Conservation (phyloP, 2,888 invertebrate genomes). For the Rhagophthalmus giganteus region DNA sequence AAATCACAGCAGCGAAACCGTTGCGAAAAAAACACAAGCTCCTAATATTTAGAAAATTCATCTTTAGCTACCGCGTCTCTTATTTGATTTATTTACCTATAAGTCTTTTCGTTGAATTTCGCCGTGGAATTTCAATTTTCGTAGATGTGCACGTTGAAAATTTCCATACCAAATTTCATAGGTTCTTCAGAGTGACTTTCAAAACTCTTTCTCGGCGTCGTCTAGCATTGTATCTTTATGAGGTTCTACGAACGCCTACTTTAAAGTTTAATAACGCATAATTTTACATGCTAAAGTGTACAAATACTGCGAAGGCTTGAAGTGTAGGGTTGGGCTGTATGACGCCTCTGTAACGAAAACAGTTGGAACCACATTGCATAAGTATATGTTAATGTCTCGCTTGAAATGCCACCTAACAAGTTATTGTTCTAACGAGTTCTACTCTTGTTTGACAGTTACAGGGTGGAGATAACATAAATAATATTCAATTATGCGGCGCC, state of each 20-base stretch:
- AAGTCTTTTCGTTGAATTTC: too few species aligned
- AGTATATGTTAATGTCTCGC: slow-evolving; percentile 20
- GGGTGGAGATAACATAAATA: slow-evolving; percentile 21
- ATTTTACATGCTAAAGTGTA: not conserved
- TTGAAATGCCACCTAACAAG: slow-evolving; percentile 27
- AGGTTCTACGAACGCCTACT: not conserved
- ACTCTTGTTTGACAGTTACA: slow-evolving; percentile 21
- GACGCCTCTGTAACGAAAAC: slow-evolving; percentile 11
- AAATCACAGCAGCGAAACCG: too few species aligned
- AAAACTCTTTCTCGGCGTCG: too few species aligned
- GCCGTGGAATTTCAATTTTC: too few species aligned
- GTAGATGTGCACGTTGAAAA: too few species aligned
- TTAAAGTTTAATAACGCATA: not conserved
- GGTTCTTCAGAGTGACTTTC: too few species aligned
- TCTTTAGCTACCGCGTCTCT: too few species aligned
- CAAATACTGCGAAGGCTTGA: slow-evolving; percentile 22
- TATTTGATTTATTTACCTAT: too few species aligned
- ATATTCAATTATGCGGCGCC: slow-evolving; percentile 26
- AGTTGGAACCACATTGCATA: slow-evolving; percentile 10
- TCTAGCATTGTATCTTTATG: too few species aligned
- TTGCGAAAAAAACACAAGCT: too few species aligned
- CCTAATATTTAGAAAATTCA: too few species aligned
- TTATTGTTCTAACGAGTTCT: slow-evolving; percentile 29
- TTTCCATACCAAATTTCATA: too few species aligned
- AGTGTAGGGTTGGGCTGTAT: slow-evolving; percentile 18